phyloP scores from a whole-genome alignment of 2,797 vertebrate species.

The Chaetophractus vellerosus region DNA sequence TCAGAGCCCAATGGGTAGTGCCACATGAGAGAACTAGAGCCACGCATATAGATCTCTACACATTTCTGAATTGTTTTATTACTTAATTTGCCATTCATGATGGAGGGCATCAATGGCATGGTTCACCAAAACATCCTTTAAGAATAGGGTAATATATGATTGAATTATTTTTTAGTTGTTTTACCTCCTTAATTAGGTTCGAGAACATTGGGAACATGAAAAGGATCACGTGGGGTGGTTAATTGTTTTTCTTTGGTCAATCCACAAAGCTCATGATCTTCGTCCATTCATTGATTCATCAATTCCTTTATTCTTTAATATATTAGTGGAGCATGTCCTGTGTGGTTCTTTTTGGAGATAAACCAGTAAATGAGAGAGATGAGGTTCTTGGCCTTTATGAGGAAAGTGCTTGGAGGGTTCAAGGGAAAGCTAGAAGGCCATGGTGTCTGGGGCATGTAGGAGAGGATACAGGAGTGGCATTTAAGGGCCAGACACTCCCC shows the following conservation, averaged over 20 bases:
- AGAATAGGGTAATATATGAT: neutral
- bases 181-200: neutral
- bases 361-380: neutral
- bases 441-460: neutral
- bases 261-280: neutral
- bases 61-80: neutral
- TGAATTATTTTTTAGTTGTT: conserved; percentile 29
- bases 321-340: neutral
- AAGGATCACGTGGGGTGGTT: neutral
- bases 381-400: neutral
- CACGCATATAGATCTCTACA: neutral
- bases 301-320: neutral
- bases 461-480: neutral
- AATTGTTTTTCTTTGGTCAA: neutral
- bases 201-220: neutral
- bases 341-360: conserved; percentile 8
- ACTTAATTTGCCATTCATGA: neutral
- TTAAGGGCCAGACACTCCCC: neutral
- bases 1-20: neutral
- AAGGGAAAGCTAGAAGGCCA: neutral
- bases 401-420: neutral
- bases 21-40: neutral
- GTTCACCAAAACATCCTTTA: neutral
- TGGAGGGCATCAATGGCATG: neutral
- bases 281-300: neutral